Percentiles rank a stretch among this genome's conserved stretches.
Evolutionary conservation across 2,113 vertebrate genomes (phyloP).

Genomic region (Myotis yumanensis): DNA sequence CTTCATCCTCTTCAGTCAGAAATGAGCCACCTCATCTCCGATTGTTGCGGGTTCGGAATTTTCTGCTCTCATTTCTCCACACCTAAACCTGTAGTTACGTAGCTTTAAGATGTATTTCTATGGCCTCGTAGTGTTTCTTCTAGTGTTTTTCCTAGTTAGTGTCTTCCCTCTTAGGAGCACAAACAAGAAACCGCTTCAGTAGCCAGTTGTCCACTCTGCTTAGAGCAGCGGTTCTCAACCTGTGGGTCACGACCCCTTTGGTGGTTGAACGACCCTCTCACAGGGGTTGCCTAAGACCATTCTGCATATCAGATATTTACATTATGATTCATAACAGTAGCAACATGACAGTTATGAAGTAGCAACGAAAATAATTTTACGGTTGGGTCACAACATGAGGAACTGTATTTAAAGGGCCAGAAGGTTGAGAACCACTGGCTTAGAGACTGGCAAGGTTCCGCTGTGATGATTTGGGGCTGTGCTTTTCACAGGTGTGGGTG

Average conservation of each 20-base stretch:
- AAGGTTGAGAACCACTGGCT: too few relatives aligned
- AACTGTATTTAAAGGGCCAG: too few relatives aligned
- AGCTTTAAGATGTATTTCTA: background rate
- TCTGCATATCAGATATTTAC: too few relatives aligned
- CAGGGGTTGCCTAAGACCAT: too few relatives aligned
- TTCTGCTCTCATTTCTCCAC: background rate
- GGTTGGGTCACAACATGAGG: too few relatives aligned
- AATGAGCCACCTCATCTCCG: background rate
- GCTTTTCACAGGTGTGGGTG: background rate
- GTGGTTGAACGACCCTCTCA: too few relatives aligned
- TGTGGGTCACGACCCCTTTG: too few relatives aligned
- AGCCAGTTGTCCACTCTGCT: background rate
- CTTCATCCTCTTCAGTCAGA: background rate
- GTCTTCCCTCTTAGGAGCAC: background rate
- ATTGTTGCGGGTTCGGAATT: background rate
- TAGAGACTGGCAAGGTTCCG: background rate
- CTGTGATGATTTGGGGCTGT: background rate
- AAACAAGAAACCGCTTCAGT: background rate
- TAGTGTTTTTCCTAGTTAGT: background rate
- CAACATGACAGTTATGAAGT: too few relatives aligned
- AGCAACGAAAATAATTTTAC: too few relatives aligned
- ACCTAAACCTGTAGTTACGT: too few relatives aligned
- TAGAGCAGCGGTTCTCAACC: background rate
- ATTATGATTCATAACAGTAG: too few relatives aligned
- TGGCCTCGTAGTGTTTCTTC: background rate